phyloP scores from a whole-genome alignment of 2,797 vertebrate species.

The Acomys russatus region DNA sequence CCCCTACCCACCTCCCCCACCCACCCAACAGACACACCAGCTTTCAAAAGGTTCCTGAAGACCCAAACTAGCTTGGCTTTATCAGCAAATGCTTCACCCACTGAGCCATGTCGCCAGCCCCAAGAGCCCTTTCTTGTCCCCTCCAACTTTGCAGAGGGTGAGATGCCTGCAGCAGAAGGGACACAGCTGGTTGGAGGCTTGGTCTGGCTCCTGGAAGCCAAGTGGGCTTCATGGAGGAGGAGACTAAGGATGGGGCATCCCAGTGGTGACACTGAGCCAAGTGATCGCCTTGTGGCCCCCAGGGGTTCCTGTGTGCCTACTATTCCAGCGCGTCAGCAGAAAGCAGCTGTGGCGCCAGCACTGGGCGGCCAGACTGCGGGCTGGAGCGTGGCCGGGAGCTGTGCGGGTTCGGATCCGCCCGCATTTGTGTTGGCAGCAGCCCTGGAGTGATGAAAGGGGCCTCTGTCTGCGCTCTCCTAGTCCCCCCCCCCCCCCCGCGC shows the following conservation, averaged over 20 bases:
- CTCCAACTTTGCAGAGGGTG: background rate
- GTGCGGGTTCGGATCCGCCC: conserved; percentile 78
- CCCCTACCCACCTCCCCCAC: background rate
- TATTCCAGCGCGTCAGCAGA: conserved; percentile 44
- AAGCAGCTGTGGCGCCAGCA: conserved; percentile 67
- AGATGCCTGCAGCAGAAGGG: background rate
- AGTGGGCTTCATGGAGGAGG: background rate
- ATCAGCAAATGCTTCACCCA: background rate
- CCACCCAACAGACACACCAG: background rate
- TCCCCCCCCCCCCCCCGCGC: conserved; percentile 84
- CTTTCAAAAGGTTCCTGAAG: background rate
- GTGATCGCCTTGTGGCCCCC: background rate
- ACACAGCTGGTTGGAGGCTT: background rate
- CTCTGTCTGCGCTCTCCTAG: conserved; percentile 87
- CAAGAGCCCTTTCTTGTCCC: background rate
- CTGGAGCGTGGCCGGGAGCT: conserved; percentile 70
- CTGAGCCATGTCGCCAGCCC: background rate
- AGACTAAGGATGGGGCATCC: accelerated
- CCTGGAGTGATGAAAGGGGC: conserved; percentile 86
- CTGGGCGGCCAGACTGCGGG: background rate
- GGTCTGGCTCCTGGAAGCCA: background rate
- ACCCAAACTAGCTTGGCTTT: too few species aligned
- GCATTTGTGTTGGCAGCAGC: conserved; percentile 89
- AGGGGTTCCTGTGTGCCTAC: background rate
- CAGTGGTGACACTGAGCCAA: background rate